phyloP scores from a whole-genome alignment of 2,113 vertebrate species.

The Calypte anna region DNA sequence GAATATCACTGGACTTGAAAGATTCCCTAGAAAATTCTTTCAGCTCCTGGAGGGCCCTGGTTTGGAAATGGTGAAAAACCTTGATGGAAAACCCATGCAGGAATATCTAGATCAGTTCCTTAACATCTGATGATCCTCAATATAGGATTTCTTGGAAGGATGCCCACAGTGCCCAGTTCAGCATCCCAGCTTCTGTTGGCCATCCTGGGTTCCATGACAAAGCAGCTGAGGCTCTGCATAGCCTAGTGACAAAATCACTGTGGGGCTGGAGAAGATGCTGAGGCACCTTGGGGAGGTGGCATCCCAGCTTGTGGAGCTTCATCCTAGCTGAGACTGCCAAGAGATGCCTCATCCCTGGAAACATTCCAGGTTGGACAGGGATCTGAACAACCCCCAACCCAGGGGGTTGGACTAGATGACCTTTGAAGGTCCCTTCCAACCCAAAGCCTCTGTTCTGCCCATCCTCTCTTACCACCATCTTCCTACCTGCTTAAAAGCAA shows the following conservation, averaged over 20 bases:
- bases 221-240: neutral
- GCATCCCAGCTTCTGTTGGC: accelerated
- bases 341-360: neutral
- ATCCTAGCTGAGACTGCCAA: neutral
- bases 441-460: neutral
- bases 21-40: neutral
- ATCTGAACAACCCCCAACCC: neutral
- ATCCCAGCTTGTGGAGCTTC: neutral
- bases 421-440: neutral
- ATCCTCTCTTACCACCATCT: neutral
- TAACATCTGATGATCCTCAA: neutral
- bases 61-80: neutral
- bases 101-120: neutral
- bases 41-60: neutral
- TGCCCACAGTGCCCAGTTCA: accelerated
- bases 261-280: neutral
- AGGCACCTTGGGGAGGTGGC: neutral
- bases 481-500: neutral
- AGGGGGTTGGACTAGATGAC: accelerated
- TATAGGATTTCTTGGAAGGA: neutral
- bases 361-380: accelerated
- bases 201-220: neutral
- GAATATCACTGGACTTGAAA: neutral
- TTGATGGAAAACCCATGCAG: neutral
- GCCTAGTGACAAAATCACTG: neutral